Base-by-base conservation (phyloP, 2,888 invertebrate species). In the Mythimna ferrago region DNA sequence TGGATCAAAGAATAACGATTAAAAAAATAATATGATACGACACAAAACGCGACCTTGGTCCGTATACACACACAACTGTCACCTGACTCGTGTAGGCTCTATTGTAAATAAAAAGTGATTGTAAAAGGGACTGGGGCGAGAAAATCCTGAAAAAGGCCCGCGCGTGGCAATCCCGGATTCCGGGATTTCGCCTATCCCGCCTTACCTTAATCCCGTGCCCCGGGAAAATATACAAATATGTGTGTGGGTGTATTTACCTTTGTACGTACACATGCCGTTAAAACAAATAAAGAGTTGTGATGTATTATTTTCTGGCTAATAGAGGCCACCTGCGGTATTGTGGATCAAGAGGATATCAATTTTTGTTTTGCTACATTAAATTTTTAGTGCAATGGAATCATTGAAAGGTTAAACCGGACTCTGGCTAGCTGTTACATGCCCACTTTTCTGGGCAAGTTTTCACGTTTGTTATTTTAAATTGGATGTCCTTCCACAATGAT, bases 91-190 rank as follows among this genome's bases (percentile, higher is more conserved):
- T 76, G 71, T 80, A 82, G 81, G 71, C 75, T 80, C 66, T 80
- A 76, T 81, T 82, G 66, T 82, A 83, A 84, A 87, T 88, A 87
- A 86, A 89, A 87, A 86, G 82, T 81, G 72, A 82, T 81, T 84
- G 82, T 86, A 84, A 89, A 88, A 89, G 84, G 89, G 87, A 84
- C 85, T 83, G 80, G 83, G 84, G 87, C 86, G 88, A 84, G 89
- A 89, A 92, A 93, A 93, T 93, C 93, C 92, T 82, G 89, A 92
- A 91, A 92, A 93, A 92, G 93, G 92, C 89, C 86, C 87, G 86
- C 88, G 87, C 87, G 87, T 89, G 90, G 88, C 88, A 91, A 93
- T 93, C 90, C 91, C 84, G 90, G 90, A 91, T 90, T 88, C 89
- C 80, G 86, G 92, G 91, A 91, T 93, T 92, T 87, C 82, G 88